phyloP scores from a whole-genome alignment of 2,888 invertebrate genomes.

The Gnatocerus cornutus region DNA sequence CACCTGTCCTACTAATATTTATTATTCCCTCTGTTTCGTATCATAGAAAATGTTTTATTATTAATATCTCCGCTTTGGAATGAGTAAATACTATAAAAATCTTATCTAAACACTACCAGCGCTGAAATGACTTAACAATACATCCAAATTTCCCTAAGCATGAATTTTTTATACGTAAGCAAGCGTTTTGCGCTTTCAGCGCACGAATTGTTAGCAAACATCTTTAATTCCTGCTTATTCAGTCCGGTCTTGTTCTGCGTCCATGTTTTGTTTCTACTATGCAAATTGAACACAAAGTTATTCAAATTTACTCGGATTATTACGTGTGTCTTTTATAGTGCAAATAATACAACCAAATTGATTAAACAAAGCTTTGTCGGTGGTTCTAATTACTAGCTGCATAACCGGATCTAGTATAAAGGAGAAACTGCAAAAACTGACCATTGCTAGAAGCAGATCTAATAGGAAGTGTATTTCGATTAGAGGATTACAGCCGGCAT shows the following conservation, averaged over 20 bases:
- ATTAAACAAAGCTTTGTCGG: conserved; percentile 43
- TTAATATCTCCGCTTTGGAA: too few species aligned
- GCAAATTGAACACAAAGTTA: conserved; percentile 45
- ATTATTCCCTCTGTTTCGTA: too few species aligned
- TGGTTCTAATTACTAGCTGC: conserved; percentile 30
- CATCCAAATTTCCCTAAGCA: conserved; percentile 17
- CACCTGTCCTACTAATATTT: too few species aligned
- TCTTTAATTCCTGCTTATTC: conserved; percentile 44
- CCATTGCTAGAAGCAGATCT: conserved; percentile 9
- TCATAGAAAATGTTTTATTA: too few species aligned
- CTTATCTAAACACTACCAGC: not conserved
- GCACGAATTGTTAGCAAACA: conserved; percentile 43
- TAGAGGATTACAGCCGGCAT: not conserved
- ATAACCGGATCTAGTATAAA: conserved; percentile 5
- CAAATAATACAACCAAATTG: conserved; percentile 41
- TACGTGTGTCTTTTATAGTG: conserved; percentile 47
- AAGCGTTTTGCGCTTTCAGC: conserved; percentile 35
- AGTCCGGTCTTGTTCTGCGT: conserved; percentile 37
- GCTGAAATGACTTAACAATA: conserved; percentile 10
- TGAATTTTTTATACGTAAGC: conserved; percentile 20
- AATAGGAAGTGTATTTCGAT: not conserved
- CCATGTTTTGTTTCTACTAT: conserved; percentile 41
- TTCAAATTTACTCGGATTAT: conserved; percentile 46
- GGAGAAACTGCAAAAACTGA: conserved; percentile 12
- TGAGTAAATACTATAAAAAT: too few species aligned